Base-by-base conservation (phyloP, 2,888 invertebrate genomes). In the Labia minor region DNA sequence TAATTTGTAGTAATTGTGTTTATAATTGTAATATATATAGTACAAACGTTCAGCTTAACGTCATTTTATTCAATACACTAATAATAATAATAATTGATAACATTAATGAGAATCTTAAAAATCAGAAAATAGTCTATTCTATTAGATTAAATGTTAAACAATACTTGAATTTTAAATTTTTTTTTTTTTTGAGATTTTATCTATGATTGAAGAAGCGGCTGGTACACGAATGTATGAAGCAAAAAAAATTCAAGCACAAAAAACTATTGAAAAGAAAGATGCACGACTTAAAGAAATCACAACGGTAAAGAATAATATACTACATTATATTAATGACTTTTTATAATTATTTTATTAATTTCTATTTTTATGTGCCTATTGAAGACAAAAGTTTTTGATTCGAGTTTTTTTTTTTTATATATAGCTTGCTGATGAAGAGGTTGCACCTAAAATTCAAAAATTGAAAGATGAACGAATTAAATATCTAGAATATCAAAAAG, bases 201-300 rank as follows among this genome's bases (percentile, higher is more conserved):
- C 92, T 0, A 96, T 99, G 96, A 88, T 99, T 67, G 99, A 99
- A 80, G 99, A 99, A 81, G 97, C 98, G 6, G 96, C 97, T 0
- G 98, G 99, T 1, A 98, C 98, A 0, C 87, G 92, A 73, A 89
- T 96, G 87, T 99, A 98, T 76, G 97, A 99, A 77, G 85, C 86
- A 0, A 99, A 99, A 77, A 92, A 92, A 72, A 89, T 90, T 74
- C 84, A 85, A 1, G 90, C 95, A 0, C 85, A 91, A 71, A 91
- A 87, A 74, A 89, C 89, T 0, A 92, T 99, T 67, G 90, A 90
- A 70, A 95, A 92, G 75, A 99, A 99, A 76, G 93, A 98, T 77
- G 85, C 85, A 0, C 95, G 94, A 77, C 81, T 99, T 0, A 81
- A 84, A 33, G 95, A 97, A 77, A 88, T 98, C 20, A 87, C 90